Percentiles rank a stretch among this genome's conserved stretches.
These are phyloP conservation scores for Saccostrea echinata DNA, from an alignment of 1,140 invertebrate species.

Conservation along the genomic window DNA sequence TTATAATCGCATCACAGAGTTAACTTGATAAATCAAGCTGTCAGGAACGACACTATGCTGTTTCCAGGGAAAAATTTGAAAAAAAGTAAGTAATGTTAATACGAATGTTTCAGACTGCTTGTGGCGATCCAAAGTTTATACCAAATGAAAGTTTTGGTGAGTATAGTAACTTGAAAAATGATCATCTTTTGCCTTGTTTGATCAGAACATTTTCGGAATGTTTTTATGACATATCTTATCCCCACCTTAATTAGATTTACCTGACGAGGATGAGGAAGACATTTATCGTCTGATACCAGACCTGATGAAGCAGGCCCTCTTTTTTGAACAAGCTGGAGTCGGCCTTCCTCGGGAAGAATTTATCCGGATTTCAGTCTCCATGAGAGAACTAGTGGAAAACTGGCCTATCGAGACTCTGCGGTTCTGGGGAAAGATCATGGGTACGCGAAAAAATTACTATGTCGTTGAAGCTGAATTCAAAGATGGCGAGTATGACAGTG, in stretches of 20 bases:
- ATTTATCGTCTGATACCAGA: conserved; percentile 64
- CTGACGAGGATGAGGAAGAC: conserved; percentile 56
- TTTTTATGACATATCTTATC: too few species aligned
- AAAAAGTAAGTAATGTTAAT: too few species aligned
- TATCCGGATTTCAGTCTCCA: conserved; percentile 62
- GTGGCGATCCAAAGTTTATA: background rate
- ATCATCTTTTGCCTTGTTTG: background rate
- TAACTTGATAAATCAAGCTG: too few species aligned
- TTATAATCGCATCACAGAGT: too few species aligned
- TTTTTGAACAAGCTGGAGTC: conserved; percentile 67
- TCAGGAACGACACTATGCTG: too few species aligned
- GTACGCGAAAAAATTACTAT: conserved; percentile 62
- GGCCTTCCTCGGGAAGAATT: conserved; percentile 64
- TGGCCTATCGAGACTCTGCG: conserved; percentile 62
- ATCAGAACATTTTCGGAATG: too few species aligned
- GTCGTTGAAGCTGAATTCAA: conserved; percentile 62
- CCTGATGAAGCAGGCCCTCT: conserved; percentile 62
- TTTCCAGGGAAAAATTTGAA: too few species aligned
- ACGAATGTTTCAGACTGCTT: conserved; percentile 37
- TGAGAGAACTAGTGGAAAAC: conserved; percentile 64
- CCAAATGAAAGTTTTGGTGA: conserved; percentile 15
- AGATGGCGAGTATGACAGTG: conserved; percentile 62
- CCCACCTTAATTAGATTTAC: too few species aligned
- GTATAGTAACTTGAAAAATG: background rate
- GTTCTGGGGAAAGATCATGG: conserved; percentile 69